Conservation (phyloP, 30 jellyfish, hydroid and myxozoan genomes). For the Pseudorhiza aurosa region DNA sequence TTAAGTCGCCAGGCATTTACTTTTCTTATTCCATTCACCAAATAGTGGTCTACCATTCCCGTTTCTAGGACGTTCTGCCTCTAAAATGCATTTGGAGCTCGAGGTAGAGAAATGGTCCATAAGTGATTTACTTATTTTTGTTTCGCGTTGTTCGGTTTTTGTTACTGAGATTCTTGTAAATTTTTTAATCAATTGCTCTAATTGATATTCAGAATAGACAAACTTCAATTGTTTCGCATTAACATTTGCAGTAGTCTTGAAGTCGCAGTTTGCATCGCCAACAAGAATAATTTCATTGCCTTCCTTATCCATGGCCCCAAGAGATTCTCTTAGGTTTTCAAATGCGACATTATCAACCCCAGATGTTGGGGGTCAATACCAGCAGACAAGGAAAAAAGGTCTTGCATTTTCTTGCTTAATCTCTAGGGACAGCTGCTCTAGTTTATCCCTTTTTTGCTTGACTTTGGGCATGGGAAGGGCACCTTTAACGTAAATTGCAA, state of each 20-base stretch:
- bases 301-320: conserved; percentile 15
- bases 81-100: not conserved
- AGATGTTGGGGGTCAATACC: conserved; percentile 62
- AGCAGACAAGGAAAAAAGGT: conserved; percentile 56
- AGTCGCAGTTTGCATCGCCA: conserved; percentile 27
- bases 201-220: conserved; percentile 19
- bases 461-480: conserved; percentile 35
- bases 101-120: conserved; percentile 20
- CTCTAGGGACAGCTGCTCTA: conserved; percentile 51
- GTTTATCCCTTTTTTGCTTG: conserved; percentile 27
- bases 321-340: conserved; percentile 43
- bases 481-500: conserved; percentile 41
- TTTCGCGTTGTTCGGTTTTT: not conserved
- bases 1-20: conserved; percentile 17
- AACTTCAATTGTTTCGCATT: not conserved
- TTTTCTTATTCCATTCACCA: conserved; percentile 12
- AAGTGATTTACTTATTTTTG: conserved; percentile 11
- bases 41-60: conserved; percentile 12
- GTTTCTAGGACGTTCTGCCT: conserved; percentile 10
- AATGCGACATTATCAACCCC: conserved; percentile 54
- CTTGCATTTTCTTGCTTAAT: conserved; percentile 35
- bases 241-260: not conserved
- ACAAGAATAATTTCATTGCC: conserved; percentile 21
- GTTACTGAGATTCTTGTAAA: not conserved
- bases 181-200: conserved; percentile 26